These are phyloP conservation scores for Pachliopta kotzebuea DNA, from an alignment of 2,888 invertebrate species.

Conservation along the genomic window DNA sequence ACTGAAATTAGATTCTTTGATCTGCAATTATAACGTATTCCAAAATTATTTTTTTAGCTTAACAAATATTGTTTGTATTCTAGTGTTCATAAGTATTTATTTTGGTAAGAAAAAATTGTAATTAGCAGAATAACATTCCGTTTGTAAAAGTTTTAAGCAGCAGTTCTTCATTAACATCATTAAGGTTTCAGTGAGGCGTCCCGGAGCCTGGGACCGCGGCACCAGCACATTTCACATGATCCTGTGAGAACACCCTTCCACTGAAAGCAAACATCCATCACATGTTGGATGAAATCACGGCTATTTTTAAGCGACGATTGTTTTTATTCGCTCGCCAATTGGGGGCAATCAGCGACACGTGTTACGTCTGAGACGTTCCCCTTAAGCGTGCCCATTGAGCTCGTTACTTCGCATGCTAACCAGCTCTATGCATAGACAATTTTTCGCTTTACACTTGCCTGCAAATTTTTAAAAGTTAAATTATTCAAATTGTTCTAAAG, in stretches of 20 bases:
- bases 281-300: constrained; percentile 80
- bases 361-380: constrained; percentile 67
- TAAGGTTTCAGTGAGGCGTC: constrained; percentile 55
- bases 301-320: constrained; percentile 80
- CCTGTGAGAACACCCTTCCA: constrained; percentile 64
- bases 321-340: constrained; percentile 81
- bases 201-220: constrained; percentile 55
- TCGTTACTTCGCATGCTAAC: constrained; percentile 47
- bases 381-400: constrained; percentile 66
- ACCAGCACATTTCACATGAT: constrained; percentile 71
- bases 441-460: background rate
- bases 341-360: constrained; percentile 79
- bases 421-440: constrained; percentile 17
- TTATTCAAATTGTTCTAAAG: background rate
- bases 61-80: too few species aligned
- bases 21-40: too few species aligned
- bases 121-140: background rate
- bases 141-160: constrained; percentile 19
- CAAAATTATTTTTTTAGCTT: too few species aligned
- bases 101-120: too few species aligned
- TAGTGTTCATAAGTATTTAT: too few species aligned
- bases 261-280: constrained; percentile 70
- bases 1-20: too few species aligned
- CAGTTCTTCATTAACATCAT: constrained; percentile 57
- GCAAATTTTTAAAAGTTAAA: background rate